These are phyloP conservation scores for Syngnathus scovelli DNA, from an alignment of 2,113 vertebrate species.

Conservation along the genomic window DNA sequence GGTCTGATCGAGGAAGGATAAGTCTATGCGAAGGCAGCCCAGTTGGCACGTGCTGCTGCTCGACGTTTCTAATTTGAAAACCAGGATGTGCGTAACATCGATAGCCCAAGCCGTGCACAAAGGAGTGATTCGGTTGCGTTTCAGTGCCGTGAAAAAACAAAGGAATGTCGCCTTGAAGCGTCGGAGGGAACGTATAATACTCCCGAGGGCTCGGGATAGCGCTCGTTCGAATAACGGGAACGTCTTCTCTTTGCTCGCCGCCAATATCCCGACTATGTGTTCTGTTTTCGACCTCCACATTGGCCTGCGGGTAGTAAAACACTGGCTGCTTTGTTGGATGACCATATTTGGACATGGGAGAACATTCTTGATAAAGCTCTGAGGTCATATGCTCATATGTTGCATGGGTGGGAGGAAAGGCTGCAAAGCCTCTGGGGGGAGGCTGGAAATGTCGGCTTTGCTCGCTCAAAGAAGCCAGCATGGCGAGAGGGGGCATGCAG, in stretches of 20 bases:
- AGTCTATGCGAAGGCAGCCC: slow-evolving; percentile 17
- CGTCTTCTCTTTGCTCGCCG: slow-evolving; percentile 44
- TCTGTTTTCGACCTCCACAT: slow-evolving; percentile 63
- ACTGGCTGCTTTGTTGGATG: slow-evolving; percentile 62
- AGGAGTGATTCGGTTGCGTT: slow-evolving; percentile 48
- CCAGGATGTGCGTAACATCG: slow-evolving; percentile 54
- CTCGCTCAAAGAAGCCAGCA: slow-evolving; percentile 53
- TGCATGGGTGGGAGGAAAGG: slow-evolving; percentile 48
- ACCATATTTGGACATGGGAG: slow-evolving; percentile 59
- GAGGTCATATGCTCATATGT: slow-evolving; percentile 64
- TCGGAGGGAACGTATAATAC: slow-evolving; percentile 37
- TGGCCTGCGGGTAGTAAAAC: slow-evolving; percentile 69
- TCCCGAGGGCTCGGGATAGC: slow-evolving; percentile 53
- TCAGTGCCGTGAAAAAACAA: slow-evolving; percentile 12
- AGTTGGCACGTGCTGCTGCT: slow-evolving; percentile 35
- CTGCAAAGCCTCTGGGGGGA: slow-evolving; percentile 43
- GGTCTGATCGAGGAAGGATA: slow-evolving; percentile 19
- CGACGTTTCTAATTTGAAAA: slow-evolving; percentile 37
- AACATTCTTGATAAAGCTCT: slow-evolving; percentile 66
- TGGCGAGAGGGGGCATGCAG: slow-evolving; percentile 47
- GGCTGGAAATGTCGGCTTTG: slow-evolving; percentile 63
- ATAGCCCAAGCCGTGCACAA: slow-evolving; percentile 47
- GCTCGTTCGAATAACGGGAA: slow-evolving; percentile 51
- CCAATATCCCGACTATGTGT: slow-evolving; percentile 41
- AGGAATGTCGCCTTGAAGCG: slow-evolving; percentile 50